Evolutionary conservation across 30 jellyfish, hydroid and myxozoan species (phyloP), one percentile per base, ranked within the genome.

Genomic region (Turritopsis dohrnii): DNA sequence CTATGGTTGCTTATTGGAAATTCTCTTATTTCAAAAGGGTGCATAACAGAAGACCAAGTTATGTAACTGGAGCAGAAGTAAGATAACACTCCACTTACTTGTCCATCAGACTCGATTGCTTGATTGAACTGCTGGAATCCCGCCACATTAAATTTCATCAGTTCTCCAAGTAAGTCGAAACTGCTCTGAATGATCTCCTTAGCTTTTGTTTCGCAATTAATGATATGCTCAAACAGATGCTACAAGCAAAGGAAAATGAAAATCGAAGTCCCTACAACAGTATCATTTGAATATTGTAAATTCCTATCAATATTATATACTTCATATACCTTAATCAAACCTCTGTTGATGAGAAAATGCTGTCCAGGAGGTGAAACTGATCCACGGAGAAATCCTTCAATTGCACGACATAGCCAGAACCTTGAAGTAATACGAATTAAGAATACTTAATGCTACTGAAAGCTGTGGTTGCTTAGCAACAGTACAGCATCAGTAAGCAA

Each of bases 331-430:
- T 89, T 94, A 28, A 94, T 84, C 17, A 94, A 66, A 71, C 89
- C 96, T 75, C 96, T 87, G 75, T 87, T 82, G 26, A 94, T 89
- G 5, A 94, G 93, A 66, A 94, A 94, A 65, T 88, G 87, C 76
- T 94, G 99, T 73, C 90, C 99, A 1, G 94, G 95, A 19, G 95
- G 95, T 0, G 97, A 88, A 1, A 94, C 99, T 4, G 90, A 54
- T n/a, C 99, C 99, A 22, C 99, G 84, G 22, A 94, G 90, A 86
- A 94, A 94, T 13, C 99, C 99, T 84, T 94, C 99, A 71, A 94
- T 88, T 53, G 99, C 99, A 21, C 99, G 86, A 41, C 96, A 89
- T 52, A 94, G 76, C 99, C 99, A 94, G 65, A 94, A 94, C 85
- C 99, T 94, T 54, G 28, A 27, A 71, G n/a, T 16, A 74, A 54